A percentile compares a stretch with the other conserved stretches of the same genome.
These are phyloP conservation scores for Cyprinodon variegatus DNA, from an alignment of 2,113 vertebrate genomes.

Conservation along the genomic window DNA sequence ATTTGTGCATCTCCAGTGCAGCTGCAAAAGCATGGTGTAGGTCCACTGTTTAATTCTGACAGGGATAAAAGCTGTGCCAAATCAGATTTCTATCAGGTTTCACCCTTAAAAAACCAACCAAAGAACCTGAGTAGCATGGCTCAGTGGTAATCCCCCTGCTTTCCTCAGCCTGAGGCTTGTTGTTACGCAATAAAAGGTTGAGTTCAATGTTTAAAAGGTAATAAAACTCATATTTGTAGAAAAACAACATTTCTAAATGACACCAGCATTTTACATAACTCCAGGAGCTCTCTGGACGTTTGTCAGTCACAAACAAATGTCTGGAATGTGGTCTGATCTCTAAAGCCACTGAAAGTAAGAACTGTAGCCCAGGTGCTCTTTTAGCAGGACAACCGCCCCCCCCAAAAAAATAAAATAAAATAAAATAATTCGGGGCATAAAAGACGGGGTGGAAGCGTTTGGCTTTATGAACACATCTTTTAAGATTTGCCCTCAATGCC, in stretches of 20 bases:
- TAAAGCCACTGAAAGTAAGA: slow-evolving; percentile 30
- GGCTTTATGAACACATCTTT: slow-evolving; percentile 9
- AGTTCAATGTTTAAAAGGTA: slow-evolving; percentile 26
- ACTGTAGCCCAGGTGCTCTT: slow-evolving; percentile 26
- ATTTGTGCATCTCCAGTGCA: slow-evolving; percentile 46
- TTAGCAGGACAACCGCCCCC: background rate
- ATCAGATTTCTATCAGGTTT: slow-evolving; percentile 69
- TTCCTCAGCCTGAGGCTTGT: slow-evolving; percentile 21
- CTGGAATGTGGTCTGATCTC: slow-evolving; percentile 40
- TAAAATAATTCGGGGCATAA: slow-evolving; percentile 17
- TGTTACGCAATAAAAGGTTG: slow-evolving; percentile 32
- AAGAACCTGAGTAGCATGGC: slow-evolving; percentile 30
- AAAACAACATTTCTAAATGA: slow-evolving; percentile 17
- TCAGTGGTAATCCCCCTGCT: slow-evolving; percentile 32
- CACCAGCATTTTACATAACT: slow-evolving; percentile 30
- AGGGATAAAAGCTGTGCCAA: slow-evolving; percentile 64
- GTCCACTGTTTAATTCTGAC: slow-evolving; percentile 58
- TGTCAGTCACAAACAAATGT: slow-evolving; percentile 36
- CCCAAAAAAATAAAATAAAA: background rate
- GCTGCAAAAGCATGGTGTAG: slow-evolving; percentile 42
- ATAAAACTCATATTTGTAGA: slow-evolving; percentile 35
- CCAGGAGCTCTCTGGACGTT: slow-evolving; percentile 28
- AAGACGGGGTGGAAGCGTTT: slow-evolving; percentile 38
- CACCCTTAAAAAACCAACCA: slow-evolving; percentile 39
- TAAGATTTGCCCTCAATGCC: slow-evolving; percentile 17